A percentile compares a stretch with the other conserved stretches of the same genome.
phyloP scores from a whole-genome alignment of 1,140 invertebrate genomes.

The Scaptodrosophila lebanonensis region DNA sequence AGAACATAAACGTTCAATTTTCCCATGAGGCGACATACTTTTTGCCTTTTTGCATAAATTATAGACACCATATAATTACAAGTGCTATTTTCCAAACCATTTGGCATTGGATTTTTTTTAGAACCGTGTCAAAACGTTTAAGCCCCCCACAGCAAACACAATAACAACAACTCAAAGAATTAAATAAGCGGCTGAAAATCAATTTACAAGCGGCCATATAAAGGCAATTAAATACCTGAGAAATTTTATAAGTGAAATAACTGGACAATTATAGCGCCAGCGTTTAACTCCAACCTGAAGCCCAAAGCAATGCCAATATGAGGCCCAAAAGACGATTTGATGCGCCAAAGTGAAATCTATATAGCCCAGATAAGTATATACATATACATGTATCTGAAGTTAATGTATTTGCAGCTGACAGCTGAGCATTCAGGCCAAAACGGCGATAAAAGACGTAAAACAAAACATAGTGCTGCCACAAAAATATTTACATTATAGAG shows the following conservation, averaged over 20 bases:
- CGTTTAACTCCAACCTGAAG: too few relatives aligned
- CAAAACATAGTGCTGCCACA: conserved; percentile 8
- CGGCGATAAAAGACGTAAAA: conserved; percentile 6
- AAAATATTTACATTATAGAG: conserved; percentile 25
- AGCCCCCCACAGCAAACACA: too few relatives aligned
- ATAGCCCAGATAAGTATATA: too few relatives aligned
- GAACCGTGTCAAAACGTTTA: conserved; percentile 48
- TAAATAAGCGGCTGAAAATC: conserved; percentile 2
- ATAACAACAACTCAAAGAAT: conserved; percentile 18
- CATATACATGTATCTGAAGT: conserved; percentile 17
- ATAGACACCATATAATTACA: conserved; percentile 41
- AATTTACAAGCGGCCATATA: too few relatives aligned
- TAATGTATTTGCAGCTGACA: conserved; percentile 28
- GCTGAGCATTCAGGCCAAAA: conserved; percentile 27
- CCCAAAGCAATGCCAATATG: too few relatives aligned
- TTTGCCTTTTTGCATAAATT: conserved; percentile 23
- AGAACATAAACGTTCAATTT: too few relatives aligned
- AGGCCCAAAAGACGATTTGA: not conserved
- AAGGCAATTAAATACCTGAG: too few relatives aligned
- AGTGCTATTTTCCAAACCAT: too few relatives aligned
- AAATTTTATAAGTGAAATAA: too few relatives aligned
- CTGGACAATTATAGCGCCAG: too few relatives aligned
- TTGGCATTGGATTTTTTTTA: conserved; percentile 6
- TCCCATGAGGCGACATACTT: too few relatives aligned
- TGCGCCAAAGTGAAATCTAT: conserved; percentile 17